A percentile compares a stretch with the other conserved stretches of the same genome.
phyloP scores from a whole-genome alignment of 2,113 vertebrate genomes.

The Eudyptes chrysolophus region DNA sequence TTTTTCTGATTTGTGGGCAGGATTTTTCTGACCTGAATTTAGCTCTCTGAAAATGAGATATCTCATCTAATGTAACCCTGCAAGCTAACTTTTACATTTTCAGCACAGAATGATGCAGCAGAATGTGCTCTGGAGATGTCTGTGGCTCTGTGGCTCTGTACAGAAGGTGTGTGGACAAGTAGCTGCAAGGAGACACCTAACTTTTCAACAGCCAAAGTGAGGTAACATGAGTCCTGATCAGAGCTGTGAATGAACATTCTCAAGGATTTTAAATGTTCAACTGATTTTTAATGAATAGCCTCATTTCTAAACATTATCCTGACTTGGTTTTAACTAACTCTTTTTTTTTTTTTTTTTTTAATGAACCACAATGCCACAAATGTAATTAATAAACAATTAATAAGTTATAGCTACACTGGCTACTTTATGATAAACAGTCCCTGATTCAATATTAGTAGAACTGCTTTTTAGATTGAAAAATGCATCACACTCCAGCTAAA shows the following conservation, averaged over 20 bases:
- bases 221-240: background rate
- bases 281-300: background rate
- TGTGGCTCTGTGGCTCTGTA: background rate
- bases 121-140: background rate
- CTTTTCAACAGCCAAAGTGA: background rate
- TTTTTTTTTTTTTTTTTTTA: background rate
- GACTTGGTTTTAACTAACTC: background rate
- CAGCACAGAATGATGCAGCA: background rate
- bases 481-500: background rate
- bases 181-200: background rate
- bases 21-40: background rate
- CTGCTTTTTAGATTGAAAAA: background rate
- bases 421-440: background rate
- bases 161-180: background rate
- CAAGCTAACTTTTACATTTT: background rate
- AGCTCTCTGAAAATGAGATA: background rate
- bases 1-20: background rate
- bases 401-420: background rate
- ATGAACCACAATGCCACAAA: background rate
- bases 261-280: background rate
- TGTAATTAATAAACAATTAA: background rate
- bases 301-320: background rate
- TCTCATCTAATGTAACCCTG: background rate
- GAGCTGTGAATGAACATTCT: background rate
- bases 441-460: background rate